Base-by-base conservation (phyloP, 2,113 vertebrate genomes). In the Poecile atricapillus region DNA sequence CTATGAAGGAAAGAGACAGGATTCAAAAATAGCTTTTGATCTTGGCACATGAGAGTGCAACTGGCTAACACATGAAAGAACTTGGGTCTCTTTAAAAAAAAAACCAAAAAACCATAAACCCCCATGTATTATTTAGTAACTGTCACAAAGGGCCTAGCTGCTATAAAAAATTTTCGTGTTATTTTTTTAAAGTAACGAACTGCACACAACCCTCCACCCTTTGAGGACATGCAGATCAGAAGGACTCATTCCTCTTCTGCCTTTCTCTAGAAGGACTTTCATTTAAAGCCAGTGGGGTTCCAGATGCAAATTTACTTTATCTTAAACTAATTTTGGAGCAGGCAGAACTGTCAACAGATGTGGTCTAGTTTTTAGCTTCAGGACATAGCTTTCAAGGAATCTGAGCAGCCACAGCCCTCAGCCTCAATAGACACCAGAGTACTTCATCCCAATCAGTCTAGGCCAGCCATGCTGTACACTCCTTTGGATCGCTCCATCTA, bases 1-100 rank as follows among this genome's bases (percentile, higher is more conserved):
- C 99, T 99, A 84, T 64, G 94, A 93, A 56, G 93, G 44, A 89
- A 85, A 73, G 28, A 95, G 53, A 80, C 17, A 62, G 68, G 68
- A 96, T 74, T 85, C 44, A 86, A 68, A 64, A 74, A 50, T 0
- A 94, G 83, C 77, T 92, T 87, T 92, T 95, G 69, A 94, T 95
- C 93, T 58, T 59, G 47, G 75, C 65, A 80, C 79, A 84, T 52
- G 59, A 86, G 56, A 92, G 33, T 73, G 65, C 67, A 93, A 82
- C 47, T 58, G 44, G 52, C 53, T 55, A 80, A 70, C 65, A 92
- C 23, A 90, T 71, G 60, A 97, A 83, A 73, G 60, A 39, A 60
- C 33, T 50, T 17, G 39, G 53, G 41, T n/a, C 21, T 84, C 74
- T 83, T 13, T 8, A 15, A 53, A 79, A 53, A 65, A n/a, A 27